Base-by-base conservation (phyloP, 1,140 invertebrate species). In the Oryctes rhinoceros region DNA sequence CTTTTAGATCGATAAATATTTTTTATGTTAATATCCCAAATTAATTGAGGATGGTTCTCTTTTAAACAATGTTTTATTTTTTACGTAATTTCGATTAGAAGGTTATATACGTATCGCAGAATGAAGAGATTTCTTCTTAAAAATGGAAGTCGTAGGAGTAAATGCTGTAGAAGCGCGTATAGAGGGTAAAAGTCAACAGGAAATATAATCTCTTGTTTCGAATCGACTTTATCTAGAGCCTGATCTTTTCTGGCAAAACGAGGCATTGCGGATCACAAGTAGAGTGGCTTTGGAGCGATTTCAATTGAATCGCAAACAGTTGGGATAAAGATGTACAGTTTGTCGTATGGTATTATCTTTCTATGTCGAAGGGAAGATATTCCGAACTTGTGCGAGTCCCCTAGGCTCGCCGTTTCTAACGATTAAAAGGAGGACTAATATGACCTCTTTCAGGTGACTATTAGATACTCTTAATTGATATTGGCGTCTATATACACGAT, bases 241-340 rank as follows among this genome's bases (percentile, higher is more conserved):
- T 82, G 83, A 84, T 84, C 83, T 84, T 76, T 81, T 65, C 37
- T 39, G 76, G 80, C 79, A 78, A 71, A 81, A 71, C 67, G 80
- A 77, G 80, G 80, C 80, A 79, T 76, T 80, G 79, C 71, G 81
- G 80, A 81, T 84, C 82, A 82, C 82, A 84, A 84, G 82, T 83
- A 76, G 83, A 83, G 83, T 83, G 78, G 83, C 81, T 84, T 83
- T 81, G 78, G 80, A 83, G 77, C 81, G 9, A 83, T 83, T 84
- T 84, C 83, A 84, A 84, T 82, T 82, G 83, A 84, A 84, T 80
- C 80, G 82, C 83, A 84, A 83, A 84, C 81, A 84, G 15, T 48
- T 48, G 10, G n/a, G 39, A 18, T 76, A 47, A 76, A 47, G 74
- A 20, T 13, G 77, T 74, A 80, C 39, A 49, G 80, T 35, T 71